These are phyloP conservation scores for Octodon degus DNA, from an alignment of 2,113 vertebrate species.

Conservation along the genomic window DNA sequence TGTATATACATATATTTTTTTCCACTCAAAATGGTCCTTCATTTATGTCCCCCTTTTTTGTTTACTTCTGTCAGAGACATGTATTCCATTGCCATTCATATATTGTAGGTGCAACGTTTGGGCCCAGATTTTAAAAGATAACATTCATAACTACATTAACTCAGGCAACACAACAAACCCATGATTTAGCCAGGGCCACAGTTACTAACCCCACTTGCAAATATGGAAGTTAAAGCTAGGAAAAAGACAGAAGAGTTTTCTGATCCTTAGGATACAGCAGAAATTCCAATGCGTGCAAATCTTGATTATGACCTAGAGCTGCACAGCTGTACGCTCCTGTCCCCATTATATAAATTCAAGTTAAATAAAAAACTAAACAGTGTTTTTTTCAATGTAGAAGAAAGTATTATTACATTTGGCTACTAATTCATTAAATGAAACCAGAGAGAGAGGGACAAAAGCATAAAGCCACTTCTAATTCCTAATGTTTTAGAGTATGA, in stretches of 20 bases:
- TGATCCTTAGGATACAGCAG: background rate
- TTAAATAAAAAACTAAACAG: background rate
- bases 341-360: background rate
- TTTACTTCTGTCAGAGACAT: no score
- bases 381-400: slow-evolving; percentile 13
- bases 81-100: no score
- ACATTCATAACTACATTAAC: background rate
- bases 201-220: background rate
- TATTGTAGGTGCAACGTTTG: background rate
- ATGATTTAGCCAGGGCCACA: background rate
- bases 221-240: background rate
- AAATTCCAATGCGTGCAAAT: background rate
- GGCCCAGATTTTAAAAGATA: background rate
- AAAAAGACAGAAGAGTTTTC: background rate
- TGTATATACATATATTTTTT: no score
- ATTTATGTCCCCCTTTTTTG: no score
- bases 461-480: background rate
- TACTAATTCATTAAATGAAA: background rate
- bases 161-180: background rate
- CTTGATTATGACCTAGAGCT: background rate
- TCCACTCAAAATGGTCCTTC: no score
- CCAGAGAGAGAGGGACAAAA: background rate
- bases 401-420: background rate
- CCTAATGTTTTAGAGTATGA: background rate
- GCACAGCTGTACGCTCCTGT: background rate